A percentile compares a stretch with the other conserved stretches of the same genome.
phyloP scores from a whole-genome alignment of 2,113 vertebrate species.

The Callospermophilus lateralis region DNA sequence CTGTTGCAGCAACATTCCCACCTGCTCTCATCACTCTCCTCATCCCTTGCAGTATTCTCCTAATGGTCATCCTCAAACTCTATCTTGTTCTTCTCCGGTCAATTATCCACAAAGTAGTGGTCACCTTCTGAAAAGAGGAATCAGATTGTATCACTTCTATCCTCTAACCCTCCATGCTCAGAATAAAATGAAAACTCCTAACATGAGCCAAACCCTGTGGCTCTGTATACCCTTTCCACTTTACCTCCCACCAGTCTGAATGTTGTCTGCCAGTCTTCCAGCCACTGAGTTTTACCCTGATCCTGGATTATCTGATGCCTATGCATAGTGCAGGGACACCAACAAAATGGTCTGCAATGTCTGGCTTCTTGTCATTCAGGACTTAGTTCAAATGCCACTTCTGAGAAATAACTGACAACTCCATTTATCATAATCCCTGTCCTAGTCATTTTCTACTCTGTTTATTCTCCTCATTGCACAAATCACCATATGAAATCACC shows the following conservation, averaged over 20 bases:
- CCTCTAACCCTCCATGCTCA: neutral
- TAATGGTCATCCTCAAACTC: neutral
- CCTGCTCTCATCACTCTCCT: neutral
- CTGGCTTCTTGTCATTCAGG: neutral
- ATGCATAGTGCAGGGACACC: neutral
- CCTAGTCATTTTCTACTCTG: neutral
- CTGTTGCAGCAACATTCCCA: neutral
- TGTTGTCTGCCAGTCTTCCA: neutral
- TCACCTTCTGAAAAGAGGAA: slow-evolving; percentile 7
- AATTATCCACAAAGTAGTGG: neutral
- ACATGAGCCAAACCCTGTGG: neutral
- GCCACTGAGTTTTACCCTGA: neutral
- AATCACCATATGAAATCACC: neutral
- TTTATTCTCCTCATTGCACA: neutral
- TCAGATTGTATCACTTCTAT: neutral
- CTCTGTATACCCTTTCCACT: neutral
- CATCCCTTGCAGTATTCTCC: neutral
- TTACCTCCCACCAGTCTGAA: neutral
- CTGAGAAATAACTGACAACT: too few species aligned
- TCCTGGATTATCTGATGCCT: neutral
- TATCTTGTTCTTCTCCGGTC: neutral
- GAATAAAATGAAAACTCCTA: neutral
- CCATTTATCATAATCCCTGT: neutral
- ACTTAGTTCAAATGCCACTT: neutral
- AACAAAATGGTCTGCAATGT: neutral